phyloP scores from a whole-genome alignment of 2,888 invertebrate species.

The Tanytarsus gracilentus region DNA sequence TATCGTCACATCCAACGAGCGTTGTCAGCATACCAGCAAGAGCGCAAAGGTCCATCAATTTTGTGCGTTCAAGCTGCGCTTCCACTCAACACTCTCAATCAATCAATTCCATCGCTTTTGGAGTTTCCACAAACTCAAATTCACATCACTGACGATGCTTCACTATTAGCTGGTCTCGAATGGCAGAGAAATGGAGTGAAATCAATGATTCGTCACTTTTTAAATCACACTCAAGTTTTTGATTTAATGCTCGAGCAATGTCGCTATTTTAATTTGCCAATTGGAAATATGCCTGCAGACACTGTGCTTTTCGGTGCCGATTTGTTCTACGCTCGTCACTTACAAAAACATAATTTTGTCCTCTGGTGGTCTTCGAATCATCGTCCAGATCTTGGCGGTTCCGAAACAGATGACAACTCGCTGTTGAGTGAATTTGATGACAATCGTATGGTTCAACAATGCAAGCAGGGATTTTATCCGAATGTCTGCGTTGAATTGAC shows the following conservation, averaged over 20 bases:
- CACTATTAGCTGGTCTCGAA: constrained; percentile 71
- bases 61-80: constrained; percentile 70
- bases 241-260: constrained; percentile 66
- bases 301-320: constrained; percentile 85
- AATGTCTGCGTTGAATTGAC: constrained; percentile 85
- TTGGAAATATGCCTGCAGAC: constrained; percentile 84
- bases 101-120: constrained; percentile 57
- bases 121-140: constrained; percentile 54
- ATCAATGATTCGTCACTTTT: constrained; percentile 77
- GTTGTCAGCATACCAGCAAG: constrained; percentile 72
- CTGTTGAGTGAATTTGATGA: constrained; percentile 41
- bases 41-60: constrained; percentile 78
- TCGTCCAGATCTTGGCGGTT: constrained; percentile 93
- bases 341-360: constrained; percentile 83
- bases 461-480: constrained; percentile 55
- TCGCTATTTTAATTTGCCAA: constrained; percentile 84
- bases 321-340: constrained; percentile 84
- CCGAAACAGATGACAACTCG: constrained; percentile 88
- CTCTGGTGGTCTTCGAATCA: constrained; percentile 90
- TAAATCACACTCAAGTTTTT: constrained; percentile 62
- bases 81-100: constrained; percentile 50
- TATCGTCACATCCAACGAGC: constrained; percentile 67
- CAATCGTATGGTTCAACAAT: constrained; percentile 39
- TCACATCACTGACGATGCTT: constrained; percentile 70
- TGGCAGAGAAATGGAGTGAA: constrained; percentile 88